Base-by-base conservation (phyloP, 1,140 invertebrate genomes). In the Megathymus violae region DNA sequence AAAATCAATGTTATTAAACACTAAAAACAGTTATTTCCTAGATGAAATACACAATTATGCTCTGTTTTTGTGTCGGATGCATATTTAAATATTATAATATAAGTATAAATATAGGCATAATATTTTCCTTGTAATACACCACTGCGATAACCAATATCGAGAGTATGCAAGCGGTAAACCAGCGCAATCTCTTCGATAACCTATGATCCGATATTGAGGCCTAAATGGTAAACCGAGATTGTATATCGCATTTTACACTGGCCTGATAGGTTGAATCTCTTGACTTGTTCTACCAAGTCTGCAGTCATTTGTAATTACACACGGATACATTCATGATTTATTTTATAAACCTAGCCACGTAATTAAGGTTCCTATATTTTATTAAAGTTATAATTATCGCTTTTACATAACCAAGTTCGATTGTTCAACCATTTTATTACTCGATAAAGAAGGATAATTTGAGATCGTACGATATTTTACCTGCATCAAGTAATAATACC, bases 401-500 rank as follows among this genome's bases (percentile, higher is more conserved):
- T n/a, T 15, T 47, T 5, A 3, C 5, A 22, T 22, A 2, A 25
- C 14, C 6, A 38, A 56, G 36, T 41, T 40, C 11, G 34, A 51
- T 52, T 47, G 31, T 11, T 43, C 34, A 56, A 64, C 62, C 52
- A 19, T n/a, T 67, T 68, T 41, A 34, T 19, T 43, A 38, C 34
- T 54, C 48, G 36, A 27, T 48, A 59, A 60, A 19, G 50, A 46
- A 61, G 58, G 38, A 56, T 63, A 36, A 41, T 63, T 54, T 11
- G 62, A 15, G 17, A 62, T 62, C 59, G 46, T 71, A 71, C 40
- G 69, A 77, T 77, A 59, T 78, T 82, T 76, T 84, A 85, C 80
- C 78, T 84, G 80, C 61, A 27, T 41, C 56, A 22, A 47, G 56
- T 78, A 79, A 76, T 79, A 82, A 78, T 75, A 67, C 44, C 64